Evolutionary conservation across 1,140 invertebrate species (phyloP).

Genomic region (Ylistrum balloti): DNA sequence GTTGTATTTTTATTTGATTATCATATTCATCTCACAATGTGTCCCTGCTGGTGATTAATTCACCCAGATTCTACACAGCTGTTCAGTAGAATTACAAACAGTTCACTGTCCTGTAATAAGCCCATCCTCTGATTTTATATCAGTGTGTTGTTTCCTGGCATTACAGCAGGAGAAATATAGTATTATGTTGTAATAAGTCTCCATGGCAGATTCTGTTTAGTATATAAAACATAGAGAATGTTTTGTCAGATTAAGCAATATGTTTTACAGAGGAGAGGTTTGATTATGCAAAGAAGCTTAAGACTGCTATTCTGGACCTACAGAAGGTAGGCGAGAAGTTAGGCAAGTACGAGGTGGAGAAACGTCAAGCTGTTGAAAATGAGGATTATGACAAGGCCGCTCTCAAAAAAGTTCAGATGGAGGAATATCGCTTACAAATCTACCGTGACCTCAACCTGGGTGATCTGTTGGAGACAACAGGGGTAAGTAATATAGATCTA

Average conservation of each 20-base stretch:
- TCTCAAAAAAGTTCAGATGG: conserved; percentile 93
- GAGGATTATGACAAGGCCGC: conserved; percentile 96
- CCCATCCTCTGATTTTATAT: too few relatives aligned
- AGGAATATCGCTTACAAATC: conserved; percentile 89
- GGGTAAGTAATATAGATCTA: not conserved
- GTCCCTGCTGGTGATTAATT: too few relatives aligned
- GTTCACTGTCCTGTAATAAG: too few relatives aligned
- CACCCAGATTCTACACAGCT: too few relatives aligned
- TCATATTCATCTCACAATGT: too few relatives aligned
- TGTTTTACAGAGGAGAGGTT: conserved; percentile 90
- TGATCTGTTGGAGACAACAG: conserved; percentile 89
- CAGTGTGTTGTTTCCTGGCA: too few relatives aligned
- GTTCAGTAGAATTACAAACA: too few relatives aligned
- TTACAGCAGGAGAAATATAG: not conserved
- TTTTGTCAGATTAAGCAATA: not conserved
- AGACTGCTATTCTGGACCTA: conserved; percentile 91
- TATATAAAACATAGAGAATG: not conserved
- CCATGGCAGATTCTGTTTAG: too few relatives aligned
- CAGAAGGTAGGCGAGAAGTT: conserved; percentile 92
- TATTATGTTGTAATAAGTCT: too few relatives aligned
- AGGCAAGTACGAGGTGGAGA: conserved; percentile 94
- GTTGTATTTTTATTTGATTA: too few relatives aligned
- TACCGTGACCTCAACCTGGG: conserved; percentile 88
- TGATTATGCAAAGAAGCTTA: conserved; percentile 95
- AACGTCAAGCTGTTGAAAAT: conserved; percentile 93